Conservation (phyloP, 2,888 invertebrate species). For the Dicycla oo region DNA sequence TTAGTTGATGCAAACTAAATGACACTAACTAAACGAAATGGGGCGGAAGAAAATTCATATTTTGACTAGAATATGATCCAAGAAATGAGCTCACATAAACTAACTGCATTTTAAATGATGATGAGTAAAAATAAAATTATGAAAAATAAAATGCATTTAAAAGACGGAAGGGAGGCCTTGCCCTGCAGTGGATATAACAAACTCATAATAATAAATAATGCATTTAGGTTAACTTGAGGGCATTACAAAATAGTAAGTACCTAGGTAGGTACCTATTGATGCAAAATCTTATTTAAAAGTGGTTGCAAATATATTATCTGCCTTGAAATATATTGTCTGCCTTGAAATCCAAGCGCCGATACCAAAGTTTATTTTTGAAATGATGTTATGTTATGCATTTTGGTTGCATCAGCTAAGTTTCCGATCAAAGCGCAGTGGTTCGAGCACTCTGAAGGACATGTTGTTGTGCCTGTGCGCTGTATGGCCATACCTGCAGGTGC, state of each 20-base stretch:
- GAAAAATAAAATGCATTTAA: neutral
- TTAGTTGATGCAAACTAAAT: conserved; percentile 40
- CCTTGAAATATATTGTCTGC: too few relatives aligned
- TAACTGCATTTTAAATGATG: neutral
- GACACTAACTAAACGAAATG: conserved; percentile 5
- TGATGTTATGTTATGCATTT: conserved; percentile 7
- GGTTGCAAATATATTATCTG: neutral
- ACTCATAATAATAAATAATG: too few relatives aligned
- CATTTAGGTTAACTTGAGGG: neutral
- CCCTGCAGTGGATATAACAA: too few relatives aligned
- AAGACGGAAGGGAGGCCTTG: too few relatives aligned
- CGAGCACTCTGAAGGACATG: conserved; percentile 1
- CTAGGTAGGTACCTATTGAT: neutral
- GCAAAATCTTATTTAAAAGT: neutral
- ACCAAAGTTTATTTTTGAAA: neutral
- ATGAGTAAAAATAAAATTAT: neutral
- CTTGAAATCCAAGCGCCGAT: neutral
- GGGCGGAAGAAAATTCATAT: neutral
- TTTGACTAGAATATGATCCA: too few relatives aligned
- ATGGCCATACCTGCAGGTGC: conserved; percentile 43
- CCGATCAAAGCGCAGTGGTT: neutral
- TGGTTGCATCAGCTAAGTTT: conserved; percentile 35
- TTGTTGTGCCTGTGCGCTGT: conserved; percentile 29
- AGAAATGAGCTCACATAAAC: neutral
- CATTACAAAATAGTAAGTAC: neutral